phyloP scores from a whole-genome alignment of 2,797 vertebrate species.

The Cephalopachus bancanus region DNA sequence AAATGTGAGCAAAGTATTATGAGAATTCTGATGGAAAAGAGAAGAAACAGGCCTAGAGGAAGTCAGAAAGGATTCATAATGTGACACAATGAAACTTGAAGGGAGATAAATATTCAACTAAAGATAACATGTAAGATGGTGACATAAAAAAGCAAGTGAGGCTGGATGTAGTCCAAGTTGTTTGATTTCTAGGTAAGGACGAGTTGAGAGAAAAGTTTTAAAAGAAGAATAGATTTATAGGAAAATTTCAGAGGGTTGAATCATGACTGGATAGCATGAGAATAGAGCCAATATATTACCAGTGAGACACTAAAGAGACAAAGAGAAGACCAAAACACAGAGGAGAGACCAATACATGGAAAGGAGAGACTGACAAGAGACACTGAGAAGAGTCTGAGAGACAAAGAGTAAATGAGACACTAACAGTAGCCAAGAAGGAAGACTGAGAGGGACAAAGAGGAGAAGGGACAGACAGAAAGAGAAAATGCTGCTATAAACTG shows the following conservation, averaged over 20 bases:
- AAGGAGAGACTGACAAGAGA: neutral
- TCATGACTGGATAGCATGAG: neutral
- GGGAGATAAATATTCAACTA: neutral
- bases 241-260: slow-evolving; percentile 28
- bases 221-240: neutral
- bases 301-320: neutral
- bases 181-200: slow-evolving; percentile 42
- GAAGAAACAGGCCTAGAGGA: neutral
- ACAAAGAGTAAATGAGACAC: neutral
- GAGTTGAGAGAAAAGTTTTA: neutral
- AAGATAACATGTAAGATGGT: neutral
- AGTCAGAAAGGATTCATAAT: slow-evolving; percentile 8
- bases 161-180: neutral
- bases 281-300: neutral
- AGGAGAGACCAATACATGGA: neutral
- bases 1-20: neutral
- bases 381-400: neutral
- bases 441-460: neutral
- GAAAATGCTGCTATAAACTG: neutral
- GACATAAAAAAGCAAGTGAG: neutral
- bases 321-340: neutral
- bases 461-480: neutral
- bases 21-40: slow-evolving; percentile 27
- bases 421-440: neutral
- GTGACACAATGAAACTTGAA: neutral